Evolutionary conservation across 2,797 vertebrate species (phyloP).

Genomic region (Mionectes olivaceus): DNA sequence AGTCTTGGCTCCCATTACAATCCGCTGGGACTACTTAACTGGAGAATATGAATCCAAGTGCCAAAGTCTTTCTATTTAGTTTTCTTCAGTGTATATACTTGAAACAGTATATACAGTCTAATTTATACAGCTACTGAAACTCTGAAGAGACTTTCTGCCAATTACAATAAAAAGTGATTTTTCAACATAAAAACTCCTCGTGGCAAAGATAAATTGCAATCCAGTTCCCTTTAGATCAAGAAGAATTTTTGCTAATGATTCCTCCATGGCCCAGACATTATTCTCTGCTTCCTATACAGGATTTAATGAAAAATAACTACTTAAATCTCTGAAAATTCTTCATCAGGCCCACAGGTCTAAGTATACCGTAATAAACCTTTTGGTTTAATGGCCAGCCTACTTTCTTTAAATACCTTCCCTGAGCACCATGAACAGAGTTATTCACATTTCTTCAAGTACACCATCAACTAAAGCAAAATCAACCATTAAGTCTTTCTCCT

Average conservation of each 20-base stretch:
- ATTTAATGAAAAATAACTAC: background rate
- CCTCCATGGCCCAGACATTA: background rate
- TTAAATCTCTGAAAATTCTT: background rate
- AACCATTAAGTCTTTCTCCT: background rate
- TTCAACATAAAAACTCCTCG: constrained; percentile 1
- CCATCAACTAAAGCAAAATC: background rate
- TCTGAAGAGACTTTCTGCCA: background rate
- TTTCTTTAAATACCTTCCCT: background rate
- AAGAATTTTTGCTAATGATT: constrained; percentile 1
- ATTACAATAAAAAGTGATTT: background rate
- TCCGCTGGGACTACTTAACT: background rate
- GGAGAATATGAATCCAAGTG: background rate
- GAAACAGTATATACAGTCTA: background rate
- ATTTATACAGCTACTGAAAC: constrained; percentile 10
- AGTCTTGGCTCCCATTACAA: background rate
- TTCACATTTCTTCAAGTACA: background rate
- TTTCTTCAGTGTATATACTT: background rate
- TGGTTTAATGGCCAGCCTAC: background rate
- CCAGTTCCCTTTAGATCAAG: background rate
- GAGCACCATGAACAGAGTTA: background rate
- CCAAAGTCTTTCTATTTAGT: background rate
- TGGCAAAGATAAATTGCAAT: constrained; percentile 20
- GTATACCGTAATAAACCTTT: background rate
- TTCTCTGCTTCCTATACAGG: background rate
- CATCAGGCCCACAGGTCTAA: background rate